Conservation (phyloP, 1,140 invertebrate species). For the Drosophila melanica region DNA sequence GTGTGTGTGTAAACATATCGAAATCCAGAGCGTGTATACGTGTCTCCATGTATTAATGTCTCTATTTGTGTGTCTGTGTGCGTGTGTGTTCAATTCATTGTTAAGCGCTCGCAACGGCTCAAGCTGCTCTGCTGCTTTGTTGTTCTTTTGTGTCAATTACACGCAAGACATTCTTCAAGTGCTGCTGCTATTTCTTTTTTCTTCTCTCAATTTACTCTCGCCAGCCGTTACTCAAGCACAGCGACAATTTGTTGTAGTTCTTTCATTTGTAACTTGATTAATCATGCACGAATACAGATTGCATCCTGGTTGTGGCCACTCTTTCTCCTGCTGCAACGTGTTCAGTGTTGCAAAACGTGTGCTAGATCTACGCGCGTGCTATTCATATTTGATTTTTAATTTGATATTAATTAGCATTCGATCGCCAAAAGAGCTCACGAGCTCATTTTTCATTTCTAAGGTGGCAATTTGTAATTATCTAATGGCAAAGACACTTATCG, state of each 20-base stretch:
- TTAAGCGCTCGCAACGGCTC: slow-evolving; percentile 37
- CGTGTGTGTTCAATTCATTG: slow-evolving; percentile 51
- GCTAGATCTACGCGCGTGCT: slow-evolving; percentile 28
- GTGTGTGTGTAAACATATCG: slow-evolving; percentile 30
- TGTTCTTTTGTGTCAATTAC: slow-evolving; percentile 38
- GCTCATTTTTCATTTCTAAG: slow-evolving; percentile 22
- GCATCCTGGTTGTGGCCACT: slow-evolving; percentile 48
- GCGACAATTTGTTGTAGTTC: slow-evolving; percentile 23
- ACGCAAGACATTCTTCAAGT: slow-evolving; percentile 46
- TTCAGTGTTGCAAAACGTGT: slow-evolving; percentile 54
- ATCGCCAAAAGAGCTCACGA: slow-evolving; percentile 40
- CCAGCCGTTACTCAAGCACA: not conserved
- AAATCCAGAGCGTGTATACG: slow-evolving; percentile 48
- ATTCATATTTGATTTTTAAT: slow-evolving; percentile 21
- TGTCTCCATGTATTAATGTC: slow-evolving; percentile 32
- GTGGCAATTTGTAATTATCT: slow-evolving; percentile 42
- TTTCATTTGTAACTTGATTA: slow-evolving; percentile 25
- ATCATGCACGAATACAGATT: slow-evolving; percentile 3
- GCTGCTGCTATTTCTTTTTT: slow-evolving; percentile 27
- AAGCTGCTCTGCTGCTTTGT: slow-evolving; percentile 25
- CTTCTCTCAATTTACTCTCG: slow-evolving; percentile 44
- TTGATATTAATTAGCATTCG: slow-evolving; percentile 41
- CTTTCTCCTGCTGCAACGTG: slow-evolving; percentile 21
- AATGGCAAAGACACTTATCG: slow-evolving; percentile 36
- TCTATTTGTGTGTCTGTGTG: slow-evolving; percentile 26